Base-by-base conservation (phyloP, 2,797 vertebrate species). In the Halcyon chelicuti region DNA sequence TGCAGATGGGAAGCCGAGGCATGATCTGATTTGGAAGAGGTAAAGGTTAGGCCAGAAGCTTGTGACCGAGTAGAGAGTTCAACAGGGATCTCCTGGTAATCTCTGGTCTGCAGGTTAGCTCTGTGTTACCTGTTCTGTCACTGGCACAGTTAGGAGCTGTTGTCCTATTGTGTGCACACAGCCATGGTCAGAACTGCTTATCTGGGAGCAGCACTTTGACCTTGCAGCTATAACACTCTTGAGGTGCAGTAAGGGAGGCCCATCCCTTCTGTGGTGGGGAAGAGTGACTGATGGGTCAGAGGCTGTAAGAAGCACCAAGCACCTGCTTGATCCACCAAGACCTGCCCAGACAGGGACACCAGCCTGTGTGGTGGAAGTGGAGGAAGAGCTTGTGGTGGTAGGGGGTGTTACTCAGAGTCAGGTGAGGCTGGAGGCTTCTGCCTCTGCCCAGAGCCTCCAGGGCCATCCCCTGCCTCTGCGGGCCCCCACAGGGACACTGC, bases 391-490 rank as follows among this genome's bases (percentile, higher is more conserved):
- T 0, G 0, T 62, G 79, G 29, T 60, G 60, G 15, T 63, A 42
- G n/a, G 2, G 3, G 14, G 26, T 2, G 4, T 37, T 55, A 17
- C 20, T 29, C 1, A 7, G 23, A 22, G 8, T 7, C n/a, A 79
- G 72, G 25, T 6, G 29, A 33, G 6, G 8, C 33, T 82, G 80
- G 31, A 49, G 58, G 35, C 20, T 60, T 42, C 51, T 52, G 20
- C 7, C 4, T 14, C 51, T 61, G 31, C 39, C n/a, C 4, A 1
- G n/a, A 23, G 22, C 18, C 0, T 1, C 52, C n/a, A 0, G 1
- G 42, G 52, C 5, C 22, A 22, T 35, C 15, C 29, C 33, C n/a
- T n/a, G 42, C 28, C 28, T 18, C 37, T 26, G 37, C 1, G 0
- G 23, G 12, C 7, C 20, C 33, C 42, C 0, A 2, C 1, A 2